Conservation (phyloP, 1,140 invertebrate species). For the Brachystomella parvula region DNA sequence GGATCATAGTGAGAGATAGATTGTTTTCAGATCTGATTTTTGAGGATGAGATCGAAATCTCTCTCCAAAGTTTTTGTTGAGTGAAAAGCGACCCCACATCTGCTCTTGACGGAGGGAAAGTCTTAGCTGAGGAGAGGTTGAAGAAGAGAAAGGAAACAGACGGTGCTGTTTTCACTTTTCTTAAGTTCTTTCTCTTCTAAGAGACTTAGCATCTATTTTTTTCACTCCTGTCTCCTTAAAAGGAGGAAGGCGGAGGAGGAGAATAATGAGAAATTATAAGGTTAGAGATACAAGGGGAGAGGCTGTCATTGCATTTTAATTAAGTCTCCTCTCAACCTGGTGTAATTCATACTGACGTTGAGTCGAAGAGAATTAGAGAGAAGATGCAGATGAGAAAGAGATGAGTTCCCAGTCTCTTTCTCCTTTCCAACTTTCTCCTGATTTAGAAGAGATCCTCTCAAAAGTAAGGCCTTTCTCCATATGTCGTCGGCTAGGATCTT, state of each 20-base stretch:
- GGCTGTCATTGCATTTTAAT: not conserved
- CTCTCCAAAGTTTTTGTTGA: no score
- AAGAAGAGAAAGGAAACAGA: not conserved
- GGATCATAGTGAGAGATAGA: no score
- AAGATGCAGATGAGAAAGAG: conserved; percentile 2
- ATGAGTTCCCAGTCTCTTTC: not conserved
- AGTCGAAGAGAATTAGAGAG: not conserved
- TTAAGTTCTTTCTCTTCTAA: no score
- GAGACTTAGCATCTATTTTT: no score
- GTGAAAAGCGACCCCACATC: no score
- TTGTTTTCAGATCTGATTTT: no score
- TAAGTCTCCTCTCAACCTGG: not conserved
- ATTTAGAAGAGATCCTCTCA: not conserved
- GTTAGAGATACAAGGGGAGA: no score
- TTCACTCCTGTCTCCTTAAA: no score
- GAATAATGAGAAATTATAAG: not conserved
- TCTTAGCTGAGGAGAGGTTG: not conserved
- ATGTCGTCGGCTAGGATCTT: not conserved
- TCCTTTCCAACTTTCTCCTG: not conserved
- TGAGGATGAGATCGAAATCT: no score
- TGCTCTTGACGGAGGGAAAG: not conserved
- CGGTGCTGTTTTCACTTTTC: not conserved
- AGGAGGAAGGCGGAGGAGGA: no score
- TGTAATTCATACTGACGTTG: conserved; percentile 11
- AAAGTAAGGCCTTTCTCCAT: not conserved